These are phyloP conservation scores for Rotaria sp. DNA, from an alignment of 2,888 invertebrate genomes.

Conservation along the genomic window DNA sequence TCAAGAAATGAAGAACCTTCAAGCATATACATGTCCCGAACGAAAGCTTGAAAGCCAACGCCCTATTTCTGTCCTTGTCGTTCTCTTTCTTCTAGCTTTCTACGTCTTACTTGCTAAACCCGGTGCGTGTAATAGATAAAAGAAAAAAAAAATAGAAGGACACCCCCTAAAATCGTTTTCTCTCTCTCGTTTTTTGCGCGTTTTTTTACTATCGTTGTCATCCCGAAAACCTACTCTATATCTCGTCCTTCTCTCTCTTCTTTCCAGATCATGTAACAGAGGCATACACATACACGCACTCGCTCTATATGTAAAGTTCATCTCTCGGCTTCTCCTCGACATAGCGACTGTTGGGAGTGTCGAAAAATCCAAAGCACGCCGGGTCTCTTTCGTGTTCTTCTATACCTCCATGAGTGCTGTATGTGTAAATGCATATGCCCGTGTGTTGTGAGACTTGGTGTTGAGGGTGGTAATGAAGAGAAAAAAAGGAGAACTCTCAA, in stretches of 20 bases:
- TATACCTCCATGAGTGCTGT: not conserved
- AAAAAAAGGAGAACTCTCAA: constrained; percentile 6
- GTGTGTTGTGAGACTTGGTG: not conserved
- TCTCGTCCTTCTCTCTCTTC: not conserved
- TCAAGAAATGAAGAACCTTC: not conserved
- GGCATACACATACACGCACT: not conserved
- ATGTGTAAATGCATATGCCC: not conserved
- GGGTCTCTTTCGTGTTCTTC: constrained; percentile 11
- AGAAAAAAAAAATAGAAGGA: constrained; percentile 11
- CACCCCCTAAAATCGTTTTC: constrained; percentile 2
- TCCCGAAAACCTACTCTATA: not conserved
- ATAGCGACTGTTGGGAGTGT: not conserved
- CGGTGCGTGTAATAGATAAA: constrained; percentile 8
- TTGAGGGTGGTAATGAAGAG: not conserved
- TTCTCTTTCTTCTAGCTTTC: constrained; percentile 9
- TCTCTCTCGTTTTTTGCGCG: not conserved
- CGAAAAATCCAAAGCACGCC: not conserved
- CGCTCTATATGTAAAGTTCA: not conserved
- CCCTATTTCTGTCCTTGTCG: not conserved
- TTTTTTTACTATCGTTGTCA: not conserved
- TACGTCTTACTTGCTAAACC: constrained; percentile 1
- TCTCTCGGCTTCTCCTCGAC: not conserved
- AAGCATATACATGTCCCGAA: not conserved
- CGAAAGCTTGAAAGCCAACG: not conserved
- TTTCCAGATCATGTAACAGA: constrained; percentile 22